Percentiles rank a stretch among this genome's conserved stretches.
These are phyloP conservation scores for Prinia subflava DNA, from an alignment of 2,113 vertebrate species.

Conservation along the genomic window DNA sequence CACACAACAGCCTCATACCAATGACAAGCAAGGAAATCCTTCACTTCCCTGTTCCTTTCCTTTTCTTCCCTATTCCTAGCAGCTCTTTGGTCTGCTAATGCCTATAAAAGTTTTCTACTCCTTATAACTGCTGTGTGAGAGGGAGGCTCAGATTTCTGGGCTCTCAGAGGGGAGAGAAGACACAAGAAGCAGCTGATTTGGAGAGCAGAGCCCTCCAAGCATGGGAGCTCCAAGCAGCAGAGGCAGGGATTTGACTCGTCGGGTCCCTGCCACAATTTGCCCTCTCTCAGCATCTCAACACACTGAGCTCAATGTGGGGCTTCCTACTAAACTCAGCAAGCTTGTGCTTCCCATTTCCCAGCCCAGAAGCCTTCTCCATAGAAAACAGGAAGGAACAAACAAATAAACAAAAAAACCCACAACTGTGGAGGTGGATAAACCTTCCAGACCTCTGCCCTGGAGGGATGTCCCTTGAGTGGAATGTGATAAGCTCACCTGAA, in stretches of 20 bases:
- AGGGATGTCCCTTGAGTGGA: too few relatives aligned
- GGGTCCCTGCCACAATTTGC: neutral
- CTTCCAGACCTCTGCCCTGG: too few relatives aligned
- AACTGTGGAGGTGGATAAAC: too few relatives aligned
- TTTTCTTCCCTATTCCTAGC: neutral
- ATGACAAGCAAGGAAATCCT: neutral
- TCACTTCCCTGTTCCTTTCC: neutral
- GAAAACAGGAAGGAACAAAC: neutral
- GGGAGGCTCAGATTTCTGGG: neutral
- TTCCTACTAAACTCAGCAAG: neutral
- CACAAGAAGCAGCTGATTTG: neutral
- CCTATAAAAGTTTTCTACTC: fast-evolving
- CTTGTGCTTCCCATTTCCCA: neutral
- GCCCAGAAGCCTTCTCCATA: neutral
- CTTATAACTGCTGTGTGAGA: neutral
- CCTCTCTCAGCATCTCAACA: neutral
- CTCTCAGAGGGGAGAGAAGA: neutral
- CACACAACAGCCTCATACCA: neutral
- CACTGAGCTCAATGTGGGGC: fast-evolving
- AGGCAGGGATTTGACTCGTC: neutral
- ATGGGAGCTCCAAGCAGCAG: neutral
- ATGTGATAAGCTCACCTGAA: too few relatives aligned
- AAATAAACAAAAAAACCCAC: neutral
- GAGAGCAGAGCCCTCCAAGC: neutral
- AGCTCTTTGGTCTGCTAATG: neutral